Base-by-base conservation (phyloP, 2,888 invertebrate species). In the Pristionchus maxplancki region DNA sequence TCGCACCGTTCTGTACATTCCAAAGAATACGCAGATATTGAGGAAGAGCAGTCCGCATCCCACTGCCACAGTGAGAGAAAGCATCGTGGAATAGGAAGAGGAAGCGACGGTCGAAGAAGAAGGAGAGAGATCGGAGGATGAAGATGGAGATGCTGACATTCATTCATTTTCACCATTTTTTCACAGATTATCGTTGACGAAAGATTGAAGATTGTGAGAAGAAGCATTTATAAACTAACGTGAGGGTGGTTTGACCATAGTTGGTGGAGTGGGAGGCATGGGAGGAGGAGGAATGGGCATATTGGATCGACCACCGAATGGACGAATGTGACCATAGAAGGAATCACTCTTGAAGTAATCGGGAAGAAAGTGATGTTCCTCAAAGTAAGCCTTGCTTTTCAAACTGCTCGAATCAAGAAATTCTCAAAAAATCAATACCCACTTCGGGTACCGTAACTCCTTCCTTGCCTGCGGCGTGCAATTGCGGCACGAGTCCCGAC, bases 221-320 rank as follows among this genome's bases (percentile, higher is more conserved):
- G 17, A 1, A 34, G 34, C 9, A 20, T 34, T 4, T 28, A 4
- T 62, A 40, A 67, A 89, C 90, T 90, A 88, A 92, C 91, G 90
- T 9, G 91, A 82, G 17, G 90, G 90, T 50, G 91, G 91, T n/a
- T 91, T 91, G 2, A 91, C 88, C 44, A 89, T 53, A 85, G 91
- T 90, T 20, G 92, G 91, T 1, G 94, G 93, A 9, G 94, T 92
- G 15, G 94, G 94, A 17, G 94, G 94, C 91, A 94, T 89, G 37
- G 94, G 94, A 44, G 94, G 94, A 24, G 94, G 93, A 31, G 94
- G 94, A 82, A 94, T 93, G 20, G 94, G 94, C 50, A 93, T 89
- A 81, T 93, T 93, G 85, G 91, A 88, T 67, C 90, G 90, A n/a
- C 91, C 90, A 5, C 92, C 91, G 83, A 92, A 93, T 34, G 94